phyloP scores from a whole-genome alignment of 2,113 vertebrate genomes.

The Corynorhinus townsendii region DNA sequence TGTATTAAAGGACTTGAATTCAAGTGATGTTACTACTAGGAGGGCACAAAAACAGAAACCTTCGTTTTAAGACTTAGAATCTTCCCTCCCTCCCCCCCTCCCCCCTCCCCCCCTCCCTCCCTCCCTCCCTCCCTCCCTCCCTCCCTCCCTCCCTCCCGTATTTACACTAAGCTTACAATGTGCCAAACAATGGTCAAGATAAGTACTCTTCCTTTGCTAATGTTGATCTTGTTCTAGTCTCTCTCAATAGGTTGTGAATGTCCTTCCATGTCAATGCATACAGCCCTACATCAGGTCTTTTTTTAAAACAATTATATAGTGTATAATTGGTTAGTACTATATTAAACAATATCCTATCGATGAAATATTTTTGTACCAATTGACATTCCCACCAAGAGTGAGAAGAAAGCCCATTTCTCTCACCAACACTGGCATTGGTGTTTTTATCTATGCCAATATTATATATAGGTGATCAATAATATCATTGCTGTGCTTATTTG shows the following conservation, averaged over 20 bases:
- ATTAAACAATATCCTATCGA: not conserved
- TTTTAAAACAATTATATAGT: not conserved
- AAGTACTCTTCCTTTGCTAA: not conserved
- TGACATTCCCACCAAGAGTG: not conserved
- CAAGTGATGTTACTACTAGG: not conserved
- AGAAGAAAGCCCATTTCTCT: not conserved
- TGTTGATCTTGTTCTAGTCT: not conserved
- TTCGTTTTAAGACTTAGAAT: not conserved
- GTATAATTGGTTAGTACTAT: not conserved
- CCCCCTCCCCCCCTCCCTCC: no score
- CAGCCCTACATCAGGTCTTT: not conserved
- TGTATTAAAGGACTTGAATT: constrained; percentile 5
- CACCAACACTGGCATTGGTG: not conserved
- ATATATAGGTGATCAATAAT: not conserved
- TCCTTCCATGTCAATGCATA: not conserved
- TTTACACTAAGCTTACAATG: not conserved
- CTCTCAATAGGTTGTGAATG: not conserved
- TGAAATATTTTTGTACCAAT: not conserved
- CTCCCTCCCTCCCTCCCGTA: not conserved
- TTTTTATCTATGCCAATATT: not conserved
- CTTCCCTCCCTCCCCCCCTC: not conserved
- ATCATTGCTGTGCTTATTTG: not conserved
- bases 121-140: not conserved
- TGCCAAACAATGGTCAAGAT: not conserved
- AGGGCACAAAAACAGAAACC: not conserved